A percentile compares a stretch with the other conserved stretches of the same genome.
These are phyloP conservation scores for Panagrolaimus sp. DNA, from an alignment of 1,140 invertebrate genomes.

Conservation along the genomic window DNA sequence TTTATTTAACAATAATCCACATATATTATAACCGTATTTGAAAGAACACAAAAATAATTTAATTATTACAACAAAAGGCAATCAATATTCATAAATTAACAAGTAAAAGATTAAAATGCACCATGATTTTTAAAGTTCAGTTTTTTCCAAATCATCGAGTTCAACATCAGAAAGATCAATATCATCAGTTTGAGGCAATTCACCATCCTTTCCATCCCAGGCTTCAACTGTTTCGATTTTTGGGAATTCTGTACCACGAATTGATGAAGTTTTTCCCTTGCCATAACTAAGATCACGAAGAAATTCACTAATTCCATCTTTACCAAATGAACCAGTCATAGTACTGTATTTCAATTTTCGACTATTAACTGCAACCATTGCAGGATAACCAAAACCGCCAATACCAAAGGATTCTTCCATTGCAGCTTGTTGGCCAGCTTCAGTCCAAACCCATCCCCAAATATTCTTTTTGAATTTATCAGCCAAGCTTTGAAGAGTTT, in stretches of 20 bases:
- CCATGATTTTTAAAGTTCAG: no score
- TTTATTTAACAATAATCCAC: no score
- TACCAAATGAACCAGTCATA: slow-evolving; percentile 84
- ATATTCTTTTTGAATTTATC: slow-evolving; percentile 90
- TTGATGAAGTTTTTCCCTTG: slow-evolving; percentile 74
- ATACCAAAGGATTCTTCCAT: slow-evolving; percentile 85
- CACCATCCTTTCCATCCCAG: slow-evolving; percentile 96
- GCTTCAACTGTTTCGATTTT: slow-evolving; percentile 69
- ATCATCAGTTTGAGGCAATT: slow-evolving; percentile 75
- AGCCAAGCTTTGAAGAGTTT: slow-evolving; percentile 70
- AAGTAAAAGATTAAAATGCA: no score
- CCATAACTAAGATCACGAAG: slow-evolving; percentile 89
- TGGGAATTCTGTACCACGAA: slow-evolving; percentile 78
- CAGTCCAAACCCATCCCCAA: slow-evolving; percentile 96
- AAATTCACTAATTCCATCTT: slow-evolving; percentile 88
- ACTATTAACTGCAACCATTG: slow-evolving; percentile 88
- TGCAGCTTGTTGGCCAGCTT: slow-evolving; percentile 75
- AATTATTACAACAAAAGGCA: no score
- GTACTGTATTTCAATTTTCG: slow-evolving; percentile 95
- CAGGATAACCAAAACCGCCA: slow-evolving; percentile 72
- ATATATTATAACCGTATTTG: no score
- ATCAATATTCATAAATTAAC: no score
- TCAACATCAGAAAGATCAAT: slow-evolving; percentile 70
- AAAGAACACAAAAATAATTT: no score
- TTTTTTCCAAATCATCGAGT: slow-evolving; percentile 67